These are phyloP conservation scores for Dysidea cf. avara DNA, from an alignment of 37 sponge, comb jelly and placozoan species.

Conservation along the genomic window DNA sequence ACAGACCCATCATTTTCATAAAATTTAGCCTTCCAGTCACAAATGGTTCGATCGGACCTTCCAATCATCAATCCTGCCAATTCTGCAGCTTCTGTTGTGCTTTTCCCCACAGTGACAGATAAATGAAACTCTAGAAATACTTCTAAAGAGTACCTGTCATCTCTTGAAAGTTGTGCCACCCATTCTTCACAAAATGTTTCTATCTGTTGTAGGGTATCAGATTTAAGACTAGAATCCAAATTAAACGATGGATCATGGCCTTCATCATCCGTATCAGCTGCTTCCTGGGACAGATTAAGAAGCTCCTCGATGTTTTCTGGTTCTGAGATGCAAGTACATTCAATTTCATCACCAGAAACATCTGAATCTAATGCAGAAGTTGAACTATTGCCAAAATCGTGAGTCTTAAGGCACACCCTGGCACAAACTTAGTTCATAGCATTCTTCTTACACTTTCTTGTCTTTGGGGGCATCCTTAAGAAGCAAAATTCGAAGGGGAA, in stretches of 20 bases:
- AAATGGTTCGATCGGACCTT: conserved; percentile 44
- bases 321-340: too few species aligned
- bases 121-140: conserved; percentile 48
- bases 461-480: conserved; percentile 54
- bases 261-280: conserved; percentile 58
- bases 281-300: conserved; percentile 35
- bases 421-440: too few species aligned
- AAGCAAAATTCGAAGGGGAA: too few species aligned
- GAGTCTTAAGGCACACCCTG: conserved; percentile 6
- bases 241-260: conserved; percentile 36
- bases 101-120: neutral
- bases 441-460: conserved; percentile 17
- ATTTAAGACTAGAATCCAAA: conserved; percentile 22
- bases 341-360: too few species aligned
- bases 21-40: conserved; percentile 30
- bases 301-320: too few species aligned
- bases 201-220: conserved; percentile 17
- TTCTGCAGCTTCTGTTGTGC: conserved; percentile 56
- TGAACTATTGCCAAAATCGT: too few species aligned
- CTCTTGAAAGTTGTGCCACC: conserved; percentile 22
- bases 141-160: conserved; percentile 33
- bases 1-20: conserved; percentile 20
- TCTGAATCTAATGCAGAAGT: too few species aligned
- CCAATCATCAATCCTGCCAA: conserved; percentile 50
- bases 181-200: conserved; percentile 47